phyloP scores from a whole-genome alignment of 2,888 invertebrate species.

The Cotesia congregata region DNA sequence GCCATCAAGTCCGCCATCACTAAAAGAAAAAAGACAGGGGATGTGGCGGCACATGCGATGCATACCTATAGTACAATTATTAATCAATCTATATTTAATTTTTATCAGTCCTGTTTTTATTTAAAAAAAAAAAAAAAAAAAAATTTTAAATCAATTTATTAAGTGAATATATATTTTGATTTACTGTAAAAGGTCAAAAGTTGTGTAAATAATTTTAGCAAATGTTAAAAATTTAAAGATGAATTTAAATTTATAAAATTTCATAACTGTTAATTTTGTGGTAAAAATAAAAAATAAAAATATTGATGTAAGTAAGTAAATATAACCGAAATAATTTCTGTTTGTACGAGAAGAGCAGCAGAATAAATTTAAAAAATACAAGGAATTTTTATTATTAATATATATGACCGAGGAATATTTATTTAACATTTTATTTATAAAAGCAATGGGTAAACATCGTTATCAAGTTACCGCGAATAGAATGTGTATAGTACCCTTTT shows the following conservation, averaged over 20 bases:
- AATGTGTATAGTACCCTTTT: not conserved
- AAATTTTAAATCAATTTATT: not conserved
- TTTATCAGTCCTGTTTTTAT: not conserved
- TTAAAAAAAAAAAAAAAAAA: not conserved
- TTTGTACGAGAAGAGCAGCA: not conserved
- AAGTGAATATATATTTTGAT: not conserved
- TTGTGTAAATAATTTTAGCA: not conserved
- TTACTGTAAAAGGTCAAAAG: not conserved
- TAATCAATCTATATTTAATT: slow-evolving; percentile 3
- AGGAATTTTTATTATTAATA: not conserved
- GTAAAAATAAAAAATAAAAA: too few species aligned
- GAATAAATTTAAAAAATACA: not conserved
- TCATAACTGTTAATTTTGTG: not conserved
- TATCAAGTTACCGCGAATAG: slow-evolving; percentile 13
- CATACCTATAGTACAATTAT: slow-evolving; percentile 27
- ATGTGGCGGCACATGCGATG: slow-evolving; percentile 38
- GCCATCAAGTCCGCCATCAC: slow-evolving; percentile 55
- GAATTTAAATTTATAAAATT: not conserved
- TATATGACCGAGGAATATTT: not conserved
- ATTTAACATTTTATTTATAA: not conserved
- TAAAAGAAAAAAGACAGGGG: slow-evolving; percentile 13
- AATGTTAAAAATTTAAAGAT: not conserved
- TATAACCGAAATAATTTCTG: not conserved
- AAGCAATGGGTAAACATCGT: slow-evolving; percentile 14
- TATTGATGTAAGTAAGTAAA: too few species aligned